Base-by-base conservation (phyloP, 2,113 vertebrate genomes). In the Clupea harengus region DNA sequence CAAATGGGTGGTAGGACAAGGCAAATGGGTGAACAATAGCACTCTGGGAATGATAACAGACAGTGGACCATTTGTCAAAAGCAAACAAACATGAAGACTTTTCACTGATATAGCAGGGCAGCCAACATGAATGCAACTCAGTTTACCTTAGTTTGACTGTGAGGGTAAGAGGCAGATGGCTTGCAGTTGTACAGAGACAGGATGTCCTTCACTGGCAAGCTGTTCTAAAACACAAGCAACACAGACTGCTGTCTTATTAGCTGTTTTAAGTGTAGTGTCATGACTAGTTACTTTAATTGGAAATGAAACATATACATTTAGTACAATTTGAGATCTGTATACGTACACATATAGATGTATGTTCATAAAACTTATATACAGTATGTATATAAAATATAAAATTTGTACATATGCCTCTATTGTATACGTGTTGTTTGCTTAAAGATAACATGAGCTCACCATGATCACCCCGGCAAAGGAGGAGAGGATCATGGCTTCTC, bases 401-500 rank as follows among this genome's bases (percentile, higher is more conserved):
- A 11, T 49, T 49, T 49, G 47, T 49, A 11, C 8, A 13, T 49
- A 49, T 49, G 8, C 9, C 10, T 47, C 47, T 49, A 49, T 49
- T 49, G 9, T 49, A 49, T 9, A 7, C 9, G 9, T 49, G 47
- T 11, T 39, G 39, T 39, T 39, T 39, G 2, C 39, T 1, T 49
- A 7, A 67, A 25, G 46, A 32, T 46, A 54, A 82, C 17, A 81
- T n/a, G 39, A 50, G 80, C 91, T 94, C 92, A 97, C 96, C 95
- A 97, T 94, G 89, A 98, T 89, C 49, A 96, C 93, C 67, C 95
- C 96, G 84, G 96, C 96, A 54, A 96, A 97, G 47, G 95, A 96
- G 10, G 97, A 98, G 88, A 98, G 92, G 92, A 97, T 97, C 95
- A 97, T 96, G 4, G 97, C 96, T 92, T 98, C 94, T 87, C 96